Conservation (phyloP, 2,888 invertebrate genomes). For the Eulithis prunata region DNA sequence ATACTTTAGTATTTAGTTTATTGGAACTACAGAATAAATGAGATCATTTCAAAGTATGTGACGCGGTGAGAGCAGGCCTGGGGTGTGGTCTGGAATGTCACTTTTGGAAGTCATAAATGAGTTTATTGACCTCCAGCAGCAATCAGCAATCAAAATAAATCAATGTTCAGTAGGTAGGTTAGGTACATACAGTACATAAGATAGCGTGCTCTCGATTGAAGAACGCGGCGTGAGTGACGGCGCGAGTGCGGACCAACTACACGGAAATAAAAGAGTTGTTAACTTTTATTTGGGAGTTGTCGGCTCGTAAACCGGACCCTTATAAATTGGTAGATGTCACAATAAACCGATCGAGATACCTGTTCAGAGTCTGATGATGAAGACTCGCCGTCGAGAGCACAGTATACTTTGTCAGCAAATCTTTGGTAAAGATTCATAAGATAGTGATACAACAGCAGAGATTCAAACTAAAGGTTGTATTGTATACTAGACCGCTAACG, state of each 20-base stretch:
- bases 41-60: not conserved
- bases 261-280: conserved; percentile 18
- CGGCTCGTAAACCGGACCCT: conserved; percentile 20
- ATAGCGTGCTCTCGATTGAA: too few relatives aligned
- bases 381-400: not conserved
- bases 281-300: conserved; percentile 28
- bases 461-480: not conserved
- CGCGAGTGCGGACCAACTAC: not conserved
- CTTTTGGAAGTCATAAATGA: not conserved
- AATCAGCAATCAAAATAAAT: conserved; percentile 24
- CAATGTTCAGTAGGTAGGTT: conserved; percentile 13
- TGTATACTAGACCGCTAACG: not conserved
- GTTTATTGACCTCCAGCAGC: conserved; percentile 7
- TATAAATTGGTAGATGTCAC: conserved; percentile 14
- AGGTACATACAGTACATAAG: too few relatives aligned
- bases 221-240: not conserved
- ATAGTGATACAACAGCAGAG: not conserved
- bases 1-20: too few relatives aligned
- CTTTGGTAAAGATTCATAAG: not conserved
- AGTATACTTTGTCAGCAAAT: not conserved
- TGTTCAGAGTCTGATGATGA: not conserved
- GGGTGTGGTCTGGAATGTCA: conserved; percentile 7
- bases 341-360: conserved; percentile 12
- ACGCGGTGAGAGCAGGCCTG: not conserved
- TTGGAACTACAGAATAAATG: too few relatives aligned